phyloP scores from a whole-genome alignment of 2,797 vertebrate genomes.

The Bradypus variegatus region DNA sequence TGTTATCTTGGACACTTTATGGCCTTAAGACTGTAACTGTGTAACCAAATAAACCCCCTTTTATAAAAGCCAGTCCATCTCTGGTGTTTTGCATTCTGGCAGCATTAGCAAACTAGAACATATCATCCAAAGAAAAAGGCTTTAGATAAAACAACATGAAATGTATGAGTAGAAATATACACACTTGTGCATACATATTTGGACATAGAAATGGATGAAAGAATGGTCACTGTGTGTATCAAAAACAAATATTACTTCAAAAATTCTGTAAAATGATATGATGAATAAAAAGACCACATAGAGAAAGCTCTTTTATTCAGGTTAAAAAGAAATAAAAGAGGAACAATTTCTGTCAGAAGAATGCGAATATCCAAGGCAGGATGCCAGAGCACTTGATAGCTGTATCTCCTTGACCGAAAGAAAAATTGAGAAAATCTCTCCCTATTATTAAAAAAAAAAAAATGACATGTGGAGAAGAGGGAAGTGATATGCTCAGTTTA shows the following conservation, averaged over 20 bases:
- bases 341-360: background rate
- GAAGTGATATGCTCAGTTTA: no score
- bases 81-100: no score
- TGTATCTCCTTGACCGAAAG: background rate
- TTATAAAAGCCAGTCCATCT: no score
- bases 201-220: background rate
- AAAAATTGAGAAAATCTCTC: background rate
- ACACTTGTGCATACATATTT: no score
- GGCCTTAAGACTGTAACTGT: no score
- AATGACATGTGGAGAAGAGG: background rate
- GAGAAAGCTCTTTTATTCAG: background rate
- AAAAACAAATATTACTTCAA: background rate
- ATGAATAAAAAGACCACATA: background rate
- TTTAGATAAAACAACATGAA: background rate
- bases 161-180: no score
- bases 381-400: background rate
- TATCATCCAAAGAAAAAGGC: background rate
- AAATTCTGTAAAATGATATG: background rate
- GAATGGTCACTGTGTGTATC: background rate
- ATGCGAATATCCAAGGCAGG: background rate
- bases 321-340: no score
- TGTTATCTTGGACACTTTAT: no score
- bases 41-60: no score
- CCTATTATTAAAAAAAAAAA: background rate
- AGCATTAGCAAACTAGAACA: no score